phyloP scores from a whole-genome alignment of 1,140 invertebrate species.

The Propsilocerus akamusi region DNA sequence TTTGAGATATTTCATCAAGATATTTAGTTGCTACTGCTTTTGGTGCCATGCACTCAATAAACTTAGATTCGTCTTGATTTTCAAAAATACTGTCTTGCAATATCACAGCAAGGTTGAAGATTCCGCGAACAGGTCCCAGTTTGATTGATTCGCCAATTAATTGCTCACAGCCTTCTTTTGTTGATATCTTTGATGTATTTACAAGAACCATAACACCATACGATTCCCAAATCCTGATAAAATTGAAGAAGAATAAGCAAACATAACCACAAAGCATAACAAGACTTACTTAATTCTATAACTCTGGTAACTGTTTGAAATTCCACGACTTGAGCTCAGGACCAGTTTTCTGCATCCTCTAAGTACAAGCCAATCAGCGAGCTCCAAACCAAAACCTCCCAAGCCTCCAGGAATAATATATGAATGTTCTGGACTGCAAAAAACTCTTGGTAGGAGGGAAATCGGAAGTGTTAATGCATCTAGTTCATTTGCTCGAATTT shows the following conservation, averaged over 20 bases:
- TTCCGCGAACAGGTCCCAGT: conserved; percentile 48
- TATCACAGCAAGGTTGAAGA: conserved; percentile 68
- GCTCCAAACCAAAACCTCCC: conserved; percentile 78
- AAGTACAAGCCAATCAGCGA: conserved; percentile 68
- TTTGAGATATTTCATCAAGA: conserved; percentile 35
- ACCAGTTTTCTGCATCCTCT: conserved; percentile 61
- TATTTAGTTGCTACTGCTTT: conserved; percentile 39
- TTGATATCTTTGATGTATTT: conserved; percentile 41
- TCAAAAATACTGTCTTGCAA: conserved; percentile 38
- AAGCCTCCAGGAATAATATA: conserved; percentile 54
- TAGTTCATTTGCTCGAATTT: conserved; percentile 12
- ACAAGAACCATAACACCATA: conserved; percentile 41
- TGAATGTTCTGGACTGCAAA: conserved; percentile 25
- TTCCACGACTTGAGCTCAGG: conserved; percentile 58
- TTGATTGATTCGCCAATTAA: conserved; percentile 38
- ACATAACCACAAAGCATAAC: background rate
- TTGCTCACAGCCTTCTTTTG: conserved; percentile 33
- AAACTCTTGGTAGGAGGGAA: conserved; percentile 20
- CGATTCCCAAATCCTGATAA: conserved; percentile 36
- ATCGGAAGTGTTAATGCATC: conserved; percentile 14
- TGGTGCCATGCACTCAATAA: conserved; percentile 31
- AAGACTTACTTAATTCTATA: conserved; percentile 31
- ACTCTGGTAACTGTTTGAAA: conserved; percentile 62
- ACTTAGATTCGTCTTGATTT: conserved; percentile 39
- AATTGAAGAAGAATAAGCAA: conserved; percentile 11